phyloP scores from a whole-genome alignment of 2,113 vertebrate genomes.

The Muntiacus muntjak region DNA sequence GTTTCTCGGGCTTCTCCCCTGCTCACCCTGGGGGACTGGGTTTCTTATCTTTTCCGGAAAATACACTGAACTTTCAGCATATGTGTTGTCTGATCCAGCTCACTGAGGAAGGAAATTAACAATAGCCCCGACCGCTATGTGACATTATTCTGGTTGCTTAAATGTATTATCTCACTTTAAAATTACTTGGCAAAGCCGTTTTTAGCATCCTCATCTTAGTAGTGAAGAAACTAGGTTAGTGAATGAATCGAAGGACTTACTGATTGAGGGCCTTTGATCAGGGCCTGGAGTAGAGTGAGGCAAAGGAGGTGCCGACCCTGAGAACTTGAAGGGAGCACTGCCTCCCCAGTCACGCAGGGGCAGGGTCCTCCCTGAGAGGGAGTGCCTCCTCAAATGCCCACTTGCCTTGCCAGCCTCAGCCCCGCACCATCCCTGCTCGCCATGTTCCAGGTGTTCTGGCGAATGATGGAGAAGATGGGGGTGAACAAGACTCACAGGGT shows the following conservation, averaged over 20 bases:
- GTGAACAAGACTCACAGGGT: neutral
- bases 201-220: neutral
- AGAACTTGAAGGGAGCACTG: neutral
- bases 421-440: neutral
- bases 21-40: neutral
- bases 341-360: accelerated
- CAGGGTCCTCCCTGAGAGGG: neutral
- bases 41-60: neutral
- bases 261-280: neutral
- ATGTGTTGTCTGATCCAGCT: neutral
- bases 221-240: neutral
- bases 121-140: neutral
- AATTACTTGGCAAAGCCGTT: neutral
- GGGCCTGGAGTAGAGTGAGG: neutral
- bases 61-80: neutral
- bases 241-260: neutral
- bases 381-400: neutral
- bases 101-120: neutral
- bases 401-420: neutral
- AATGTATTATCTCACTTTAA: neutral
- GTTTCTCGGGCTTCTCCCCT: neutral
- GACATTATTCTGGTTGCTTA: neutral
- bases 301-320: accelerated
- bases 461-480: neutral
- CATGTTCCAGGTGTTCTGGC: neutral